Conservation (phyloP, 2,797 vertebrate species). For the Phylloscopus collybita region DNA sequence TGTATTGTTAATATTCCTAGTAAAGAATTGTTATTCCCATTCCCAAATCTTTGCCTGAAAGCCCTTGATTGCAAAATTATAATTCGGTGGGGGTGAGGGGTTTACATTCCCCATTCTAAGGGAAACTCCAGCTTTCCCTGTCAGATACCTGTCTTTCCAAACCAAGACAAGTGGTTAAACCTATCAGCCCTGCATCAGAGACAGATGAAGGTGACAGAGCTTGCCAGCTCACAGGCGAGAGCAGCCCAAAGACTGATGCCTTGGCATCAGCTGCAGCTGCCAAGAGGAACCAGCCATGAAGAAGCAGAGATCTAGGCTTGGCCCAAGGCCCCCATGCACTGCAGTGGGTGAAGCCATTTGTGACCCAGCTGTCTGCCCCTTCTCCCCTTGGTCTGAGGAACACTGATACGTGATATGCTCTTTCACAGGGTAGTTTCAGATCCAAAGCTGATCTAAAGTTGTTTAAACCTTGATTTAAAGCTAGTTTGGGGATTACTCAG, state of each 20-base stretch:
- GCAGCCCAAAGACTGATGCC: background rate
- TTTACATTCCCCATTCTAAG: no score
- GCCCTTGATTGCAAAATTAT: no score
- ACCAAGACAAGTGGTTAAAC: background rate
- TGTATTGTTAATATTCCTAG: no score
- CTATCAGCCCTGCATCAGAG: background rate
- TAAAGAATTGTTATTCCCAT: no score
- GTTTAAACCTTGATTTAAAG: background rate
- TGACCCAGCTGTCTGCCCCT: accelerated
- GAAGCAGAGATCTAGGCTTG: background rate
- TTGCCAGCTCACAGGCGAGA: accelerated
- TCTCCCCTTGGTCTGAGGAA: background rate
- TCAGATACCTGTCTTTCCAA: no score
- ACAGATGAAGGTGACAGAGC: background rate
- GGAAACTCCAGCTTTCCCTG: no score
- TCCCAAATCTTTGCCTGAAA: no score
- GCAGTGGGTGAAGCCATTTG: background rate
- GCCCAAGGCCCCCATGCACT: background rate
- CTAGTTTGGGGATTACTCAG: background rate
- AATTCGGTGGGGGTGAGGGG: no score
- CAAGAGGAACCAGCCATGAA: background rate
- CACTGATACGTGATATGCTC: accelerated
- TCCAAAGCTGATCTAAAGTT: background rate
- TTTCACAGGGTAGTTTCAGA: background rate
- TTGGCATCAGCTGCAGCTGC: background rate